Conservation (phyloP, 2,797 vertebrate genomes). For the Sphaeramia orbicularis region DNA sequence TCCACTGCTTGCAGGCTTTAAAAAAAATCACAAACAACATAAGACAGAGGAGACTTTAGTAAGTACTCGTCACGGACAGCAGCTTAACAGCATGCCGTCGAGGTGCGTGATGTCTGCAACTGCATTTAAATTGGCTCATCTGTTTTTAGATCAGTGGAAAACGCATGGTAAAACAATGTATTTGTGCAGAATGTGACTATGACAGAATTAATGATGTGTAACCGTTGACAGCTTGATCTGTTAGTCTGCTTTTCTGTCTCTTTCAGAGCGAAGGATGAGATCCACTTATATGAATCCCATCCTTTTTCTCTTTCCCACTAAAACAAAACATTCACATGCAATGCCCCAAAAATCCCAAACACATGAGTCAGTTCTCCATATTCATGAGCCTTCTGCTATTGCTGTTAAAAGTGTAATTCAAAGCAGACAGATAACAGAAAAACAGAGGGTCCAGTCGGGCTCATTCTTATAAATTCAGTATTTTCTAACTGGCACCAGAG, state of each 20-base stretch:
- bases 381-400: slow-evolving; percentile 44
- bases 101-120: slow-evolving; percentile 47
- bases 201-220: slow-evolving; percentile 31
- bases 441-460: slow-evolving; percentile 8
- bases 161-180: slow-evolving; percentile 3
- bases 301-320: slow-evolving; percentile 43
- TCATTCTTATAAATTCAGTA: slow-evolving; percentile 5
- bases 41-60: slow-evolving; percentile 47
- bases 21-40: slow-evolving; percentile 63
- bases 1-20: slow-evolving; percentile 47
- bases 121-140: slow-evolving; percentile 45
- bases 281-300: slow-evolving; percentile 21
- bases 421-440: slow-evolving; percentile 56
- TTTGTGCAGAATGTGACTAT: slow-evolving; percentile 48
- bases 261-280: background rate
- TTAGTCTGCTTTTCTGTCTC: slow-evolving; percentile 22
- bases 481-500: slow-evolving; percentile 14
- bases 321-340: slow-evolving; percentile 58
- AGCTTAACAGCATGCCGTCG: slow-evolving; percentile 54
- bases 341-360: slow-evolving; percentile 63
- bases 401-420: slow-evolving; percentile 49
- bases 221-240: slow-evolving; percentile 48
- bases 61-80: slow-evolving; percentile 42
- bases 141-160: slow-evolving; percentile 74
- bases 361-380: slow-evolving; percentile 58